These are phyloP conservation scores for Hartigia nigra DNA, from an alignment of 2,888 invertebrate genomes.

Conservation along the genomic window DNA sequence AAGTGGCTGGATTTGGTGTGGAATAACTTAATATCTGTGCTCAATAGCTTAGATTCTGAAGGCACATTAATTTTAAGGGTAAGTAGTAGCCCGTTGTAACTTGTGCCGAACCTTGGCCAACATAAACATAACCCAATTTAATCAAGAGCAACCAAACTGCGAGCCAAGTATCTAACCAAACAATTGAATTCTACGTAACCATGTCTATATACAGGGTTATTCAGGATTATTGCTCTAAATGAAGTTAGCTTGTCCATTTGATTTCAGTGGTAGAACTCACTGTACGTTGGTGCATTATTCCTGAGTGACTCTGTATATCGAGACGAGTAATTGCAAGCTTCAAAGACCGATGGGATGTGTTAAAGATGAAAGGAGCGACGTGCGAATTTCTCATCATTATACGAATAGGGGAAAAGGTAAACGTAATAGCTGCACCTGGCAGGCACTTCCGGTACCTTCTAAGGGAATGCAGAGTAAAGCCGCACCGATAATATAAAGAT, in stretches of 20 bases:
- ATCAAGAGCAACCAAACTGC: background rate
- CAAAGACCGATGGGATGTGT: background rate
- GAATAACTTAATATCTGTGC: background rate
- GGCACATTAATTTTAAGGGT: background rate
- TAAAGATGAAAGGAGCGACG: background rate
- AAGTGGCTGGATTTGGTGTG: background rate
- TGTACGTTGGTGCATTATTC: background rate
- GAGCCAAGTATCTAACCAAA: background rate
- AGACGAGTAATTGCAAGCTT: background rate
- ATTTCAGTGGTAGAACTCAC: background rate
- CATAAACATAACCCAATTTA: background rate
- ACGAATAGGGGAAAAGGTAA: background rate
- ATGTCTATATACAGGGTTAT: background rate
- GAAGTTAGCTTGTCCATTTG: background rate
- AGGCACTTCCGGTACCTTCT: background rate
- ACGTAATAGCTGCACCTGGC: background rate
- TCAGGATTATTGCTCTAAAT: background rate
- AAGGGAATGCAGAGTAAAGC: slow-evolving; percentile 34
- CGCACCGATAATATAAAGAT: slow-evolving; percentile 51
- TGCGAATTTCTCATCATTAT: background rate
- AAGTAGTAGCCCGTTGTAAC: background rate
- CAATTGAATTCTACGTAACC: background rate
- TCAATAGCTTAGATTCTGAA: background rate
- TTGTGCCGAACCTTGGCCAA: background rate
- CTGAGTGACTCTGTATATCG: background rate